Evolutionary conservation across 2,888 invertebrate species (phyloP), one percentile per base, ranked within the genome.

Genomic region (Steinernema hermaphroditum): DNA sequence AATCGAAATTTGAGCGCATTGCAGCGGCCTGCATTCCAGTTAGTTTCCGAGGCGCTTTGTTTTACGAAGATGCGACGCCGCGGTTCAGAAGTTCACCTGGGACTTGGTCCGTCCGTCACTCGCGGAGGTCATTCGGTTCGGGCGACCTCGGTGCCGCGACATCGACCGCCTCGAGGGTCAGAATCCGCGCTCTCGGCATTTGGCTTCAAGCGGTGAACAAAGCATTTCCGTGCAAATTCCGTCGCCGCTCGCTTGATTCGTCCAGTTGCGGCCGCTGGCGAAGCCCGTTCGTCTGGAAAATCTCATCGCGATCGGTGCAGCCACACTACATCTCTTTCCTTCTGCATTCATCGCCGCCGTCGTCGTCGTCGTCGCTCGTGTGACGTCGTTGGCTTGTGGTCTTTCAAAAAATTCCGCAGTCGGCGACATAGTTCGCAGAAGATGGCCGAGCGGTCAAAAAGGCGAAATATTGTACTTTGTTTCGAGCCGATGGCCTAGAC

Each of bases 311-410:
- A 54, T 24, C 54, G 27, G 54, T 54, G n/a, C 54, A 54, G 27
- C 54, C 27, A 54, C 54, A 27, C 54, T 54, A 54, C 54, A 54
- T 54, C 54, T 54, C 37, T 54, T 54, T 27, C 19, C 24, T 46
- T 27, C 16, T 54, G 54, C 54, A 54, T 54, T 54, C 27, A n/a
- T 49, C 49, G 49, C 12, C 24, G 54, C 27, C 24, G 24, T 24
- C 54, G 46, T 46, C 46, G 46, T 19, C 46, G 46, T 46, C 54
- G 54, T 4, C 27, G 54, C 54, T 54, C 54, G 54, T 54, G 54
- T 54, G 54, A 54, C 54, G 54, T 54, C 54, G 54, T 54, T 54
- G 54, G 54, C 54, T 54, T 54, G 54, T 54, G 54, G 54, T 54
- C 54, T 54, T 22, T 54, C 19, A 14, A 27, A 54, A 54, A 54